Evolutionary conservation across 2,888 invertebrate genomes (phyloP).

Genomic region (Scaptodrosophila latifasciaeformis): DNA sequence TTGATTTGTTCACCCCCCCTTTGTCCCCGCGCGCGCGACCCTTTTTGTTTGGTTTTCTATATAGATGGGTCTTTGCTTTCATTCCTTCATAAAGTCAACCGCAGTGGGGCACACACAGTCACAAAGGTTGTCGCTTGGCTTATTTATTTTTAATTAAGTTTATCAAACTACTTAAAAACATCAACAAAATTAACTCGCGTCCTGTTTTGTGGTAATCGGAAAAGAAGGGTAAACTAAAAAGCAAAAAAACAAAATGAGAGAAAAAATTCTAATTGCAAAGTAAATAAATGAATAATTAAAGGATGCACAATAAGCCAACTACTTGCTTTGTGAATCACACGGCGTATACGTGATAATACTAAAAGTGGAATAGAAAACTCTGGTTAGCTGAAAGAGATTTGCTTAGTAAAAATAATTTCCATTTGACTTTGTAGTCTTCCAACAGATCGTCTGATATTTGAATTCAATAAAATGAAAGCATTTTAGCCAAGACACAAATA

Average conservation of each 20-base stretch:
- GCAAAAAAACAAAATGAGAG: no score
- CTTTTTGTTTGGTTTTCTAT: no score
- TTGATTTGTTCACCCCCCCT: no score
- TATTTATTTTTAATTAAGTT: constrained; percentile 66
- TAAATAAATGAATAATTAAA: not conserved
- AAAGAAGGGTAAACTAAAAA: no score
- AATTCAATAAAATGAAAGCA: no score
- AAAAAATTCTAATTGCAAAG: constrained; percentile 9
- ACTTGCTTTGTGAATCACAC: not conserved
- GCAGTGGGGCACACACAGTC: no score
- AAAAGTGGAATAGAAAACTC: constrained; percentile 12
- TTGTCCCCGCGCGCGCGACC: no score
- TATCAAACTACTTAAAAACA: constrained; percentile 60
- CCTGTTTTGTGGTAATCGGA: constrained; percentile 4
- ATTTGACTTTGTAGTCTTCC: no score
- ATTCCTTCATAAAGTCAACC: constrained; percentile 27
- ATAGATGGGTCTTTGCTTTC: no score
- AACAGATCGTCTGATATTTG: no score
- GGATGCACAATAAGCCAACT: not conserved
- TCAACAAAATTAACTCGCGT: constrained; percentile 54
- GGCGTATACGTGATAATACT: not conserved
- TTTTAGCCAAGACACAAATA: no score
- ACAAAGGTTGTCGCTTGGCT: constrained; percentile 36
- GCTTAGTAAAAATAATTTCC: no score
- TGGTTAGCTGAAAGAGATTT: constrained; percentile 11